Base-by-base conservation (phyloP, 2,888 invertebrate genomes). In the Carabus problematicus region DNA sequence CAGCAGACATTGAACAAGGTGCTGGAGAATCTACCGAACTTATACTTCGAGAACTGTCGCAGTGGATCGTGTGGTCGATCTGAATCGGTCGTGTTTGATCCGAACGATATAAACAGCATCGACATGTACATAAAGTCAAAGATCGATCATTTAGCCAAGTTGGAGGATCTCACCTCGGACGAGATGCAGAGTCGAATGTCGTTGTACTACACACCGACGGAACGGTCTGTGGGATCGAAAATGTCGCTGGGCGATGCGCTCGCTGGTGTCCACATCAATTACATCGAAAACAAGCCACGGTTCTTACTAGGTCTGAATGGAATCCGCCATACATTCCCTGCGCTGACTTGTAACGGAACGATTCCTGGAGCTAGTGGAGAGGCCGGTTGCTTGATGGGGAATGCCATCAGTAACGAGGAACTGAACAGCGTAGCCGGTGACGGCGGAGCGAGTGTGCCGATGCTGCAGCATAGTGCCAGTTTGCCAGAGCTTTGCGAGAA, bases 1-100 rank as follows among this genome's bases (percentile, higher is more conserved):
- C 97, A 97, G 81, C 95, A 95, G 82, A 94, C 96, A 9, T 84
- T 97, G 62, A 94, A 95, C 84, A 97, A 97, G 81, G 92, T 97
- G 6, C 83, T 97, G 69, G 97, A 97, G 81, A 96, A 95, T 81
- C 85, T 97, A 76, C 95, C 95, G 47, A 93, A 90, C 77, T 84
- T 94, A 64, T 95, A 96, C 83, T 90, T 97, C 79, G 97, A 97
- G 81, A 96, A 95, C 83, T 97, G 97, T 79, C 90, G 95, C 43
- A 93, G 92, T 74, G 92, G 93, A 3, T 91, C 89, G 12, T 93
- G 91, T 82, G 91, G 88, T 3, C 84, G 88, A 40, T 90, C 91
- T 73, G 94, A 94, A 79, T 92, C 92, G 4, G 85, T 88, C 75
- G 87, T 89, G 7, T 89, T 91, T 81, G 88, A 92, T 74, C 85